Conservation (phyloP, 2,888 invertebrate species). For the Lasioglossum zephyrum region DNA sequence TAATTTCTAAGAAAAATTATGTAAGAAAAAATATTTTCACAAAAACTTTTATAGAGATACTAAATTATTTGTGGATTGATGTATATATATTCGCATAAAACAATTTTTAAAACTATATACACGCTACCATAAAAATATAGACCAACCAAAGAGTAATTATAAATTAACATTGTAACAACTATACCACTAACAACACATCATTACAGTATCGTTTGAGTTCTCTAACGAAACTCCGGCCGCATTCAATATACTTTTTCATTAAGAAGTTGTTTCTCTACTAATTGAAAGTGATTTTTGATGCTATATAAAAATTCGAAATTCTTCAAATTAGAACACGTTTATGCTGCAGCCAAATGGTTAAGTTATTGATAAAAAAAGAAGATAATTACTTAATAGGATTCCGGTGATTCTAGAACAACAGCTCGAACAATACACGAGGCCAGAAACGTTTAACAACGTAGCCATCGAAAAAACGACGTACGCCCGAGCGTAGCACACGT, state of each 20-base stretch:
- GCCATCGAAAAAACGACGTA: background rate
- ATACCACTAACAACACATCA: no score
- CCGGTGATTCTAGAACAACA: background rate
- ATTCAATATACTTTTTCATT: no score
- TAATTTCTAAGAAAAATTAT: background rate
- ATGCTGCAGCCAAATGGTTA: no score
- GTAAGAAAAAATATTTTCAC: background rate
- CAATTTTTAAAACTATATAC: background rate
- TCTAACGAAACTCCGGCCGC: no score
- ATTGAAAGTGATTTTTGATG: no score
- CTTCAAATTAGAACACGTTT: no score
- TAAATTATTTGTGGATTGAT: background rate
- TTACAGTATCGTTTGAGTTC: no score
- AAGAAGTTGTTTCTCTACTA: no score
- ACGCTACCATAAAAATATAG: no score
- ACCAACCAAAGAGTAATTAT: no score
- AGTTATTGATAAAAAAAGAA: background rate
- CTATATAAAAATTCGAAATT: no score
- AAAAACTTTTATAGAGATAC: background rate
- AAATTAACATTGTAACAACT: no score
- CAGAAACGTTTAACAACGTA: background rate
- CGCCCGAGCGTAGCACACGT: background rate
- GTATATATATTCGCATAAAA: background rate
- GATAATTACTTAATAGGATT: background rate
- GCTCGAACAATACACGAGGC: background rate